Percentiles rank a stretch among this genome's conserved stretches.
Evolutionary conservation across 2,888 invertebrate genomes (phyloP).

Genomic region (Scrobipalpa atriplicella): DNA sequence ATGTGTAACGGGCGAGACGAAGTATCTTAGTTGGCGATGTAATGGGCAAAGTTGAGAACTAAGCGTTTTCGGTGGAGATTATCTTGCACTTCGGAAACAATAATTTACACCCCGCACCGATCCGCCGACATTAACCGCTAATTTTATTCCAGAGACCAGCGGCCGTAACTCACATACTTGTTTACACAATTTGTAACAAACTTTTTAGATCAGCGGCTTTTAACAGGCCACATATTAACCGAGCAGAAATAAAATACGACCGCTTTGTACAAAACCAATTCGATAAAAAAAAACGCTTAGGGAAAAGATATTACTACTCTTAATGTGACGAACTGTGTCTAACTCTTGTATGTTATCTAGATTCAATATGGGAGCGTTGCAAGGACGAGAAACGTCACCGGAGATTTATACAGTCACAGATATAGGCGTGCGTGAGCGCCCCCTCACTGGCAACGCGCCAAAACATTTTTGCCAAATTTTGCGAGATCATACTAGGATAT

Average conservation of each 20-base stretch:
- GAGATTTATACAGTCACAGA: slow-evolving; percentile 55
- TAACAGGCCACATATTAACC: no score
- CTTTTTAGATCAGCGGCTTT: not conserved
- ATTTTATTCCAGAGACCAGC: not conserved
- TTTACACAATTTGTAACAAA: not conserved
- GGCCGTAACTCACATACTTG: slow-evolving; percentile 14
- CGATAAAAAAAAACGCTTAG: no score
- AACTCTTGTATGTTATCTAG: slow-evolving; percentile 41
- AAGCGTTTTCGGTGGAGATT: slow-evolving; percentile 47
- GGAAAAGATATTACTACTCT: not conserved
- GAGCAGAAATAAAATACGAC: no score
- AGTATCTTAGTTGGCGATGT: slow-evolving; percentile 45
- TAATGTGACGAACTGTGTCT: not conserved
- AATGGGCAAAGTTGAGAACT: slow-evolving; percentile 55
- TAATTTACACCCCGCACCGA: slow-evolving; percentile 43
- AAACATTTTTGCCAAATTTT: slow-evolving; percentile 69
- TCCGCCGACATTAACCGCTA: slow-evolving; percentile 11
- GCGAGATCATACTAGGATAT: slow-evolving; percentile 53
- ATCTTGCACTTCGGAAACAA: slow-evolving; percentile 50
- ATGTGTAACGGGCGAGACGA: slow-evolving; percentile 36
- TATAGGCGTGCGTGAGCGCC: slow-evolving; percentile 50
- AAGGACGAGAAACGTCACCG: slow-evolving; percentile 49
- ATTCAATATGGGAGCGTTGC: slow-evolving; percentile 42
- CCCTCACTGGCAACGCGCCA: slow-evolving; percentile 54
- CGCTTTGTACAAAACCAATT: not conserved